Evolutionary conservation across 1,140 invertebrate genomes (phyloP).

Genomic region (Theocolax elegans): DNA sequence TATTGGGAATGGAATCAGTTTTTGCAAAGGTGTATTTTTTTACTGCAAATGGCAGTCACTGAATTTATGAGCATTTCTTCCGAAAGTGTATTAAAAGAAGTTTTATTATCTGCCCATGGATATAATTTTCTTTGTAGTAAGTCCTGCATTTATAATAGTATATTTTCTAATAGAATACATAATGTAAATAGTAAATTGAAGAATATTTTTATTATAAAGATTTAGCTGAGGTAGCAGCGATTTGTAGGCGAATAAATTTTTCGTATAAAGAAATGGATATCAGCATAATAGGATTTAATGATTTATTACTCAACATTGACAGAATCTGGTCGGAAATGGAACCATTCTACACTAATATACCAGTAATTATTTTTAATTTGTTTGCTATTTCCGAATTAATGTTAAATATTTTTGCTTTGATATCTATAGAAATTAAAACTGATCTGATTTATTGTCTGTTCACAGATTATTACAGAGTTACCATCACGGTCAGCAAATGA

Average conservation of each 20-base stretch:
- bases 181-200: no score
- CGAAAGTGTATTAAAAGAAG: slow-evolving; percentile 69
- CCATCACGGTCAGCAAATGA: slow-evolving; percentile 62
- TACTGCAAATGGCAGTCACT: slow-evolving; percentile 69
- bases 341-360: slow-evolving; percentile 65
- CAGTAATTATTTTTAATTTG: slow-evolving; percentile 52
- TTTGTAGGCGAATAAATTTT: slow-evolving; percentile 65
- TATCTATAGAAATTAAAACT: no score
- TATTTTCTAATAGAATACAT: slow-evolving; percentile 3
- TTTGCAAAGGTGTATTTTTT: slow-evolving; percentile 68
- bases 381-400: not conserved
- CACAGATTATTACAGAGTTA: slow-evolving; percentile 64
- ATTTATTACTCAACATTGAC: slow-evolving; percentile 64
- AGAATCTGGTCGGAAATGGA: slow-evolving; percentile 66
- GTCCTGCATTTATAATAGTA: slow-evolving; percentile 34
- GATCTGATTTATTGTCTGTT: no score
- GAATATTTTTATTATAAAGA: slow-evolving; percentile 55
- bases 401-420: not conserved
- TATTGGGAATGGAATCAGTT: slow-evolving; percentile 72
- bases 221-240: slow-evolving; percentile 66
- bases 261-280: slow-evolving; percentile 67
- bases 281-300: slow-evolving; percentile 66
- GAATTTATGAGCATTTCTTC: slow-evolving; percentile 71
- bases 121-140: slow-evolving; percentile 72
- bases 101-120: slow-evolving; percentile 70